Evolutionary conservation across 2,888 invertebrate genomes (phyloP).

Genomic region (Philereme transversata): DNA sequence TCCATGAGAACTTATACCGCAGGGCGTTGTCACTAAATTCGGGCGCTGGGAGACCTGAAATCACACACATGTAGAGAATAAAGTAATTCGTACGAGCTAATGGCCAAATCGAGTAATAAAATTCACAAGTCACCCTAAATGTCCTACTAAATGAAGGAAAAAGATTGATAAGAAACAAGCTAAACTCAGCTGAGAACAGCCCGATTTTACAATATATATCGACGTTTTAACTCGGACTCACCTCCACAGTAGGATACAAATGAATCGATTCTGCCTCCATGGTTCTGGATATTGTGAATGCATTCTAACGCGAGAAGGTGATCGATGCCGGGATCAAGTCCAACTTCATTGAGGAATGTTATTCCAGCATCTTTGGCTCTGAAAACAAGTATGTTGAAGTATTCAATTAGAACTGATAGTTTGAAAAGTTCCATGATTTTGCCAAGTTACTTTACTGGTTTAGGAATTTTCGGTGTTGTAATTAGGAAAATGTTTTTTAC

Average conservation of each 20-base stretch:
- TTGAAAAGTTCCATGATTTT: background rate
- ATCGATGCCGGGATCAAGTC: conserved; percentile 99
- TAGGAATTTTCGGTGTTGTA: too few relatives aligned
- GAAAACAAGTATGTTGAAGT: conserved; percentile 1
- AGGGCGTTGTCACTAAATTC: conserved; percentile 96
- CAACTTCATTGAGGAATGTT: conserved; percentile 97
- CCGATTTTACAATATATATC: too few relatives aligned
- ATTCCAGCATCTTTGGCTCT: conserved; percentile 95
- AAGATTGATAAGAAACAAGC: too few relatives aligned
- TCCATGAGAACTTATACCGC: conserved; percentile 98
- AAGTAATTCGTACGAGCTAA: too few relatives aligned
- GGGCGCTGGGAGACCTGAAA: conserved; percentile 94
- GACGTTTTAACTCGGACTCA: conserved; percentile 36
- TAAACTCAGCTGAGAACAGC: too few relatives aligned
- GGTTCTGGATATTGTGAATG: conserved; percentile 95
- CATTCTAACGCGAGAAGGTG: conserved; percentile 98
- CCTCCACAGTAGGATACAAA: conserved; percentile 98
- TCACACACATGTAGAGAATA: too few relatives aligned
- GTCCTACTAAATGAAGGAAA: too few relatives aligned
- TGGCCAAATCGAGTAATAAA: too few relatives aligned
- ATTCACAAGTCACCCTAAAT: too few relatives aligned
- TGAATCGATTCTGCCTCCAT: conserved; percentile 96
- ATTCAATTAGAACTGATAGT: background rate
- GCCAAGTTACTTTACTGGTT: background rate
- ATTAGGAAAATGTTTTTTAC: too few relatives aligned